These are phyloP conservation scores for Takifugu rubripes DNA, from an alignment of 2,797 vertebrate species.

Conservation along the genomic window DNA sequence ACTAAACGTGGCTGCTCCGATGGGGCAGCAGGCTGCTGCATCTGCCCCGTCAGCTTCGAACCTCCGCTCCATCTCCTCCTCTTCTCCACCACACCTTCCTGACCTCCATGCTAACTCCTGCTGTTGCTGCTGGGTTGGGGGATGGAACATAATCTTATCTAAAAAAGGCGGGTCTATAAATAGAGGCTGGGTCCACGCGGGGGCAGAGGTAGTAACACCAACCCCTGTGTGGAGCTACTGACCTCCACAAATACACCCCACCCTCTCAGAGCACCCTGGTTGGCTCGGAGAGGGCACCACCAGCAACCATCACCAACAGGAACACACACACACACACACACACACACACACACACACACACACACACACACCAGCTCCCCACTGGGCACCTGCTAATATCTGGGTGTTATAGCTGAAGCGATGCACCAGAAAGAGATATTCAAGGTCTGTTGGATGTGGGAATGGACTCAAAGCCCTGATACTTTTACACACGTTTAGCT, in stretches of 20 bases:
- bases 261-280: too few relatives aligned
- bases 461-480: too few relatives aligned
- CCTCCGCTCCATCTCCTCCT: background rate
- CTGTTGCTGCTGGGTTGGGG: slow-evolving; percentile 10
- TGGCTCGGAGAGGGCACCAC: background rate
- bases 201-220: background rate
- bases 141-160: slow-evolving; percentile 62
- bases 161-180: slow-evolving; percentile 56
- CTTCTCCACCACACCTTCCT: background rate
- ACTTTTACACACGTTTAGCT: too few relatives aligned
- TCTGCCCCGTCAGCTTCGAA: background rate
- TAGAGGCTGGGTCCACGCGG: slow-evolving; percentile 23
- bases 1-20: too few relatives aligned
- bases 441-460: too few relatives aligned
- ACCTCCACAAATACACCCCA: too few relatives aligned
- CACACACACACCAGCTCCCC: background rate
- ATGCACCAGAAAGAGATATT: too few relatives aligned
- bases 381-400: too few relatives aligned
- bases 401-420: too few relatives aligned
- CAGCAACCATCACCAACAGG: too few relatives aligned
- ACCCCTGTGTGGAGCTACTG: background rate
- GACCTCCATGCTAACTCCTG: slow-evolving; percentile 5
- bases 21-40: too few relatives aligned
- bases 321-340: background rate
- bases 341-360: background rate